Base-by-base conservation (phyloP, 1,140 invertebrate genomes). In the Tetramorium parvispinum region DNA sequence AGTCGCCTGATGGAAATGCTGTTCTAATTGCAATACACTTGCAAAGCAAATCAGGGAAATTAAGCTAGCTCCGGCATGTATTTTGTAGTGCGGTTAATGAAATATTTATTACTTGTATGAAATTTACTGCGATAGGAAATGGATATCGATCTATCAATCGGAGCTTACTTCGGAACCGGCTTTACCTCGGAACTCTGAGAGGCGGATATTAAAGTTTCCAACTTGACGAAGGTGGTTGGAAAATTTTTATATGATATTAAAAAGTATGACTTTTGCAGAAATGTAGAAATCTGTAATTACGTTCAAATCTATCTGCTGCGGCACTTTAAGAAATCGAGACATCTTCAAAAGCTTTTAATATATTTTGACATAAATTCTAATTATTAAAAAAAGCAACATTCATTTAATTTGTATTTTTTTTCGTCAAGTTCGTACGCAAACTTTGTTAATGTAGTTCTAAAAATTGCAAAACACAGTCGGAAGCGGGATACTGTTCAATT, bases 31-130 rank as follows among this genome's bases (percentile, higher is more conserved):
- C 63, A 73, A 59, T 59, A 32, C 27, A 8, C 53, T 21, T 46
- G 40, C n/a, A 59, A 83, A 83, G 55, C 18, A 59, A 83, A 83
- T 83, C 40, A 83, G 66, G 55, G 40, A 83, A 83, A 83, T 83
- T 75, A 73, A 83, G 43, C 32, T 49, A 49, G 32, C 78, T 57
- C 32, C 10, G 40, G 51, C 46, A 83, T 83, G 16, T 49, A 59
- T 83, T 83, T 83, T 46, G 40, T 40, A n/a, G 13, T n/a, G n/a
- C 40, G 8, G 43, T 73, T 83, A 75, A 83, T 73, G 79, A 83
- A 83, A 83, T 75, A 83, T 83, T 83, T 75, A 83, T 83, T 75
- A 59, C 55, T 13, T 10, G 68, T 59, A 46, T 53, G 40, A 82
- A 82, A 73, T 82, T 82, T 71, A 59, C 40, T 46, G 53, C 66